Evolutionary conservation across 2,888 invertebrate species (phyloP), one percentile per base, ranked within the genome.

Genomic region (Chironomus riparius): DNA sequence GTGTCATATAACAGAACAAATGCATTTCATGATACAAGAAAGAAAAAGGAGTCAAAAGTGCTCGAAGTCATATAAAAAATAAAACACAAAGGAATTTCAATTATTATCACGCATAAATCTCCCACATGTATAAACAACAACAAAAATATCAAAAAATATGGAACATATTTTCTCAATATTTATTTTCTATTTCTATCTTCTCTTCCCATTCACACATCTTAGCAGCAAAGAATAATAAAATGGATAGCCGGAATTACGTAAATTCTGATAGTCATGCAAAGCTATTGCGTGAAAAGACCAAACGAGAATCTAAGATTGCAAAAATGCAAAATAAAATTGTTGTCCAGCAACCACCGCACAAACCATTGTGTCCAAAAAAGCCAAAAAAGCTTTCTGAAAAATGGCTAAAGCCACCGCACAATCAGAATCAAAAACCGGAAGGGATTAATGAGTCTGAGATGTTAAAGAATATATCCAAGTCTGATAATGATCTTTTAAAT

Each of bases 401-500:
- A 65, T 65, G 65, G 65, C 65, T 65, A 0, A 21, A 65, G 18
- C 61, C 15, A 21, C 68, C 65, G 15, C 47, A 47, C n/a, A 10
- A 22, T 10, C 1, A 38, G 6, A 65, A 47, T 15, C 15, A 62
- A n/a, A 15, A 47, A 7, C 47, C 72, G 47, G 62, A 62, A 7
- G 72, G 61, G 15, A 72, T 7, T 38, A 62, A 61, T 72, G 38
- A 28, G 6, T 15, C 72, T 12, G 38, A 38, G 38, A 38, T 38
- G 38, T 10, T 38, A 38, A 38, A 38, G 38, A 7, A 10, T 2
- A 38, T 38, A 38, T 38, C 38, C 38, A 38, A 38, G 10, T 38
- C 38, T 0, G 61, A 68, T 69, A 68, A 48, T 10, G 84, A 84
- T 82, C 85, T 90, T 78, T 86, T 90, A 82, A 86, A 87, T 83